These are phyloP conservation scores for Camponotus floridanus DNA, from an alignment of 1,140 invertebrate genomes.

Conservation along the genomic window DNA sequence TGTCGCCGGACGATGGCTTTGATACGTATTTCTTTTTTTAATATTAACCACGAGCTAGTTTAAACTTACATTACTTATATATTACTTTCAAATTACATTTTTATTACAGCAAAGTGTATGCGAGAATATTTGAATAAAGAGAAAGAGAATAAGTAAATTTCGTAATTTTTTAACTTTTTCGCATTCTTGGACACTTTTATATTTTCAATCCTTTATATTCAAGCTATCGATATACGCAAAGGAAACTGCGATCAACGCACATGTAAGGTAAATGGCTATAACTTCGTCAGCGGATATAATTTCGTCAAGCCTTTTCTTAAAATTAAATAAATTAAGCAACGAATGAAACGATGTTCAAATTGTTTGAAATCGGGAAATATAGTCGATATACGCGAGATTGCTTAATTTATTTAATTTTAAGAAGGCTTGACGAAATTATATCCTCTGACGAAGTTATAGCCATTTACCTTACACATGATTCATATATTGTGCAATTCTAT, in stretches of 20 bases:
- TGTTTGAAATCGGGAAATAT: too few relatives aligned
- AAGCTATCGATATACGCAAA: background rate
- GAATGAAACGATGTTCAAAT: too few relatives aligned
- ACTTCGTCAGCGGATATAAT: too few relatives aligned
- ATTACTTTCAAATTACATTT: background rate
- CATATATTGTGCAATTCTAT: too few relatives aligned
- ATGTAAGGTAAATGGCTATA: too few relatives aligned
- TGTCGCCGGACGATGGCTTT: background rate
- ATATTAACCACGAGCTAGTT: background rate
- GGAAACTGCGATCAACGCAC: background rate
- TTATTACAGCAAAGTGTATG: background rate
- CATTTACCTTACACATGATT: background rate
- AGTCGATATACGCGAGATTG: too few relatives aligned
- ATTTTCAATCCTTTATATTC: background rate
- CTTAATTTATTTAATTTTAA: too few relatives aligned
- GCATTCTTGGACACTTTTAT: background rate
- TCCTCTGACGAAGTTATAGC: too few relatives aligned
- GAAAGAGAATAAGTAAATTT: background rate
- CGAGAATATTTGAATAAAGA: background rate
- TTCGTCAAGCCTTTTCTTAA: too few relatives aligned
- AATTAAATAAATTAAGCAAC: too few relatives aligned
- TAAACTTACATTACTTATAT: background rate
- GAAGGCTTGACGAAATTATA: too few relatives aligned
- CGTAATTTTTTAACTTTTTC: background rate
- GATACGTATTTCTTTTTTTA: constrained; percentile 2